Evolutionary conservation across 2,113 vertebrate genomes (phyloP).

Genomic region (Tylochromis polylepis): DNA sequence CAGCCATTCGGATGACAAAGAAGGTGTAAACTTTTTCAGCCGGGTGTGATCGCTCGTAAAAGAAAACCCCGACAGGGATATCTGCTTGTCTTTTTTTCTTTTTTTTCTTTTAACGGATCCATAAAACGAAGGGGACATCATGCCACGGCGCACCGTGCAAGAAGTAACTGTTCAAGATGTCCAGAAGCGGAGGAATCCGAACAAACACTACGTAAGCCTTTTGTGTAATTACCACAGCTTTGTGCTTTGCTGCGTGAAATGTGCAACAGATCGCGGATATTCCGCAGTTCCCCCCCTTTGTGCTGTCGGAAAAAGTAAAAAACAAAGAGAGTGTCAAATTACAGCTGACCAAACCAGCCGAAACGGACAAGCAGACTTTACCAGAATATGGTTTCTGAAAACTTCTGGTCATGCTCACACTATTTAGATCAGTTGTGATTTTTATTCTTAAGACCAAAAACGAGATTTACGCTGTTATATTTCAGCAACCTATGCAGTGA

Average conservation of each 20-base stretch:
- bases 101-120: background rate
- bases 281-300: background rate
- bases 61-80: background rate
- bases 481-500: background rate
- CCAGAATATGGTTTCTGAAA: background rate
- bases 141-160: conserved; percentile 74
- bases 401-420: background rate
- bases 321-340: conserved; percentile 71
- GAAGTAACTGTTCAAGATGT: conserved; percentile 79
- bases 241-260: background rate
- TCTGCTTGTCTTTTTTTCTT: background rate
- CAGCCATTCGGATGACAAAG: conserved; percentile 51
- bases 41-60: conserved; percentile 32
- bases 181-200: conserved; percentile 77
- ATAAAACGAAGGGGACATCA: conserved; percentile 44
- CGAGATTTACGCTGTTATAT: background rate
- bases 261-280: background rate
- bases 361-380: background rate
- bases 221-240: background rate
- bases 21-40: conserved; percentile 42
- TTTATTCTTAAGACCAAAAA: background rate
- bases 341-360: conserved; percentile 30
- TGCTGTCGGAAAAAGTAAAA: conserved; percentile 45
- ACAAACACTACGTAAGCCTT: conserved; percentile 78
- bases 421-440: background rate